Evolutionary conservation across 2,888 invertebrate genomes (phyloP).

Genomic region (Stenichneumon culpator): DNA sequence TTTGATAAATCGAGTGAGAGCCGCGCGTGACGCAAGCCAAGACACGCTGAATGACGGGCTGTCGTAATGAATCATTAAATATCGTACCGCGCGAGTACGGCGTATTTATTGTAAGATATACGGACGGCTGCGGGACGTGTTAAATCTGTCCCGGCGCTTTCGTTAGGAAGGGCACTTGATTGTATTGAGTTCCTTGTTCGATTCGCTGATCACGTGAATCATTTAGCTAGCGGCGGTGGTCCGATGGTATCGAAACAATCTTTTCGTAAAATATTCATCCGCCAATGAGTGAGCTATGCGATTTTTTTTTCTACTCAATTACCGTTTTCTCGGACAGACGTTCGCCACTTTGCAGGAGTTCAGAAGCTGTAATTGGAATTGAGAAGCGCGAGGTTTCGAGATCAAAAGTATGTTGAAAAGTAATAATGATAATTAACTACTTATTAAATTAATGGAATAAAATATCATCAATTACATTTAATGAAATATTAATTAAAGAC

Average conservation of each 20-base stretch:
- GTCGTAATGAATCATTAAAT: slow-evolving; percentile 61
- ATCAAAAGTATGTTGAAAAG: too few relatives aligned
- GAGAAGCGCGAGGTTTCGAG: too few relatives aligned
- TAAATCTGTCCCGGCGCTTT: slow-evolving; percentile 22
- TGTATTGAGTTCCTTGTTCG: slow-evolving; percentile 7
- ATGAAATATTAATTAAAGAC: too few relatives aligned
- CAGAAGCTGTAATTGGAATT: too few relatives aligned
- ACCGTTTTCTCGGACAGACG: too few relatives aligned
- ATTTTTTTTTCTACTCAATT: too few relatives aligned
- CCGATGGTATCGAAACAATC: neutral
- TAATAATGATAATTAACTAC: too few relatives aligned
- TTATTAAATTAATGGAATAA: too few relatives aligned
- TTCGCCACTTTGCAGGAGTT: too few relatives aligned
- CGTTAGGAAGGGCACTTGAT: slow-evolving; percentile 19
- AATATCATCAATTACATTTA: too few relatives aligned
- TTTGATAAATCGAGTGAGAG: slow-evolving; percentile 60
- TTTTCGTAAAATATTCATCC: too few relatives aligned
- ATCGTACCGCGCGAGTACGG: slow-evolving; percentile 12
- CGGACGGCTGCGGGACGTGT: slow-evolving; percentile 11
- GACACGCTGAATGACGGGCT: slow-evolving; percentile 47
- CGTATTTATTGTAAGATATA: slow-evolving; percentile 33
- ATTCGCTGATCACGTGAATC: slow-evolving; percentile 22
- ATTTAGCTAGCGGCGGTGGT: neutral
- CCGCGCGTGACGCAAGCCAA: slow-evolving; percentile 52
- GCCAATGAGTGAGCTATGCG: neutral